Base-by-base conservation (phyloP, 2,113 vertebrate genomes). In the Sturnus vulgaris region DNA sequence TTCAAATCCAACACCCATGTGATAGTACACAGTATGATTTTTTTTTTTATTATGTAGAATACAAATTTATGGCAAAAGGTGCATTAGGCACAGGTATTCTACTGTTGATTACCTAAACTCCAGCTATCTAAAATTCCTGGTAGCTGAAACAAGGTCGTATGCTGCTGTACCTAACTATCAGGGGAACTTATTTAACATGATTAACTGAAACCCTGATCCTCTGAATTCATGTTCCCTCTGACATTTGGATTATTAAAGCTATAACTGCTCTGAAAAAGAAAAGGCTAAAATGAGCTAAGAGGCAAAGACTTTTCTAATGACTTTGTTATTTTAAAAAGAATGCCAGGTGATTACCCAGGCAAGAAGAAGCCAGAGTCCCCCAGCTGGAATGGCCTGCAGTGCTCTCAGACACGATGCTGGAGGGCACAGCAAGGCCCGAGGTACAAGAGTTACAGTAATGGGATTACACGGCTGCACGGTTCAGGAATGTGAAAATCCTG, bases 181-280 rank as follows among this genome's bases (percentile, higher is more conserved):
- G 31, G 82, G 80, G 94, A 96, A 88, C 93, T 92, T 96, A 88
- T 56, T 95, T 94, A 95, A 92, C 14, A 5, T 88, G 86, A 95
- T 94, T 96, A 94, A 96, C 90, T 93, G 88, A 96, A 96, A 88
- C 69, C 40, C 56, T 75, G 90, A 86, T 92, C 71, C 76, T 84
- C 82, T 68, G 56, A 81, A 95, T 94, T 90, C 83, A 49, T 23
- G 65, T 86, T 92, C 40, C 49, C 42, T 75, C n/a, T 94, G 93
- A 93, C 93, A 95, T 95, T 95, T 93, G 88, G 92, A 86, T 95
- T 94, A 92, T 86, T 90, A 90, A 94, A 96, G 56, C 82, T 86
- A 3, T 92, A 94, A 87, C 82, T 35, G 28, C 52, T 63, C 65
- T n/a, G 60, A 64, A 84, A 96, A 84, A 95, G 56, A 93, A 94